Evolutionary conservation across 2,113 vertebrate genomes (phyloP).

Genomic region (Psilopsiagon aymara): DNA sequence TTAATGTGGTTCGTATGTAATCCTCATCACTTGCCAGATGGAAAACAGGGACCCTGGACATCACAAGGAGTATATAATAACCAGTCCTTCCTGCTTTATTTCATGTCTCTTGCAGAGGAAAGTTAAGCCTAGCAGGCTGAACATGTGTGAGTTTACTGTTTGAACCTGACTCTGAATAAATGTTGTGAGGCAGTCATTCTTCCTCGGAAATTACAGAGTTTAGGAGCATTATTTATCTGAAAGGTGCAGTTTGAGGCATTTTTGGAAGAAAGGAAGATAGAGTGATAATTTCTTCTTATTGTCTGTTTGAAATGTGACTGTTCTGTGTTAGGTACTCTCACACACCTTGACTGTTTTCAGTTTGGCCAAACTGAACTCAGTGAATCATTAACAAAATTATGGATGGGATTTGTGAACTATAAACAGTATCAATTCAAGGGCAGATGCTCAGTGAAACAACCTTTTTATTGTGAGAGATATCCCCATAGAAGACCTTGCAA

Average conservation of each 20-base stretch:
- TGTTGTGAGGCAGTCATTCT: background rate
- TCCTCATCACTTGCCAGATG: background rate
- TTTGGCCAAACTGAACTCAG: background rate
- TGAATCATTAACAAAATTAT: background rate
- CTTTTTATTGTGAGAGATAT: background rate
- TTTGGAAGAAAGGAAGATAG: background rate
- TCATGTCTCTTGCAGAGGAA: background rate
- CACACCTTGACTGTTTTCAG: accelerated
- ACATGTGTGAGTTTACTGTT: background rate
- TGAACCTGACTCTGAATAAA: background rate
- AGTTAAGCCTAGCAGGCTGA: background rate
- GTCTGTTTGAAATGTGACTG: background rate
- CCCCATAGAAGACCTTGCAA: background rate
- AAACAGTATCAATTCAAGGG: background rate
- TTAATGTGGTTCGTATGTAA: background rate
- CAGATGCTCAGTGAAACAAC: background rate
- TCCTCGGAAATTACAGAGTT: background rate
- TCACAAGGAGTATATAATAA: background rate
- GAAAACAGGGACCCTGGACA: background rate
- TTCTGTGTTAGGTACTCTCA: background rate
- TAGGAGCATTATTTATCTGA: background rate
- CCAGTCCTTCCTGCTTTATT: background rate
- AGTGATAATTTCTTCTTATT: background rate
- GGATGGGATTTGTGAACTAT: background rate
- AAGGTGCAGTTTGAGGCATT: background rate